A percentile compares a stretch with the other conserved stretches of the same genome.
These are phyloP conservation scores for Herpailurus yagouaroundi DNA, from an alignment of 2,113 vertebrate genomes.

Conservation along the genomic window DNA sequence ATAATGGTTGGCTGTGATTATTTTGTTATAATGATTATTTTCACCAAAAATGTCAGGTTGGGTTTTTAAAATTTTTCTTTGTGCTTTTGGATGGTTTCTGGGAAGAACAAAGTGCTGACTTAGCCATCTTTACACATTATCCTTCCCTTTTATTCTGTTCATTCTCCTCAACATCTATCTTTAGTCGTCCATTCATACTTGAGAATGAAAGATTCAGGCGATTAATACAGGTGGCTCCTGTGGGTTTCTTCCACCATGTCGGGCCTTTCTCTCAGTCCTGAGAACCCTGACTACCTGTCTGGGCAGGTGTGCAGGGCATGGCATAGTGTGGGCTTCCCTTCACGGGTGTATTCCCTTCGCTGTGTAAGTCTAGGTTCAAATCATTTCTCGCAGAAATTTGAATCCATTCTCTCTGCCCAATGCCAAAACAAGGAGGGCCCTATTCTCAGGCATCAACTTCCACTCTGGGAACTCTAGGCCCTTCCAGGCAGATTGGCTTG, in stretches of 20 bases:
- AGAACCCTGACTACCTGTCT: neutral
- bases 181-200: neutral
- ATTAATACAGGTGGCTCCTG: neutral
- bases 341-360: conserved; percentile 43
- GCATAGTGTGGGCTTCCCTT: neutral
- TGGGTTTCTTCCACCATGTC: neutral
- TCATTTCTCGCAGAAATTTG: conserved; percentile 67
- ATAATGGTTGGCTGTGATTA: neutral
- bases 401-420: conserved; percentile 54
- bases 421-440: conserved; percentile 70
- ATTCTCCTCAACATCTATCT: neutral
- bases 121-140: neutral
- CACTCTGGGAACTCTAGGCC: conserved; percentile 73
- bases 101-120: neutral
- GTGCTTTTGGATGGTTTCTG: neutral
- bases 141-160: neutral
- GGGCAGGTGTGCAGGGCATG: neutral
- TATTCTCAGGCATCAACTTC: conserved; percentile 71
- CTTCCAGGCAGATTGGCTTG: conserved; percentile 76
- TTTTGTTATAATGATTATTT: neutral
- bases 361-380: conserved; percentile 32
- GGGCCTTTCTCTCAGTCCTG: neutral
- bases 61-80: neutral
- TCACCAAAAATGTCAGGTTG: neutral
- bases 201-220: neutral